A percentile compares a stretch with the other conserved stretches of the same genome.
phyloP scores from a whole-genome alignment of 1,140 invertebrate species.

The Phenacoccus solenopsis region DNA sequence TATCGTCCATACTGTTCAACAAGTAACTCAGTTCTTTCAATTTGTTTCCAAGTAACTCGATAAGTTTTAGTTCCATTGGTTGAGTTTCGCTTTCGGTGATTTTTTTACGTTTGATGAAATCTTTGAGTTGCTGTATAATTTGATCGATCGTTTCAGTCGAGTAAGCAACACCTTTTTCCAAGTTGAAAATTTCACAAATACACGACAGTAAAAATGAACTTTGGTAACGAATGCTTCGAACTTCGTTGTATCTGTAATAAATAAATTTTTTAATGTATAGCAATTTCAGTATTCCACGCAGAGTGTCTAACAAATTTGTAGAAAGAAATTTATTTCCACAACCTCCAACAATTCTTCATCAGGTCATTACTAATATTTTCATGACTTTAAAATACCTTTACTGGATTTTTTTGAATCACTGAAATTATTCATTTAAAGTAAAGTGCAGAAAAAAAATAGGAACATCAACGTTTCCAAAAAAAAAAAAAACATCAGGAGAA shows the following conservation, averaged over 20 bases:
- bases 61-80: neutral
- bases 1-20: neutral
- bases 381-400: no score
- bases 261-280: no score
- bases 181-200: neutral
- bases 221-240: neutral
- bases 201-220: neutral
- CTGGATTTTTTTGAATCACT: no score
- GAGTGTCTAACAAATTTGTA: no score
- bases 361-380: no score
- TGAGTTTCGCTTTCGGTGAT: neutral
- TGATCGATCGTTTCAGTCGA: neutral
- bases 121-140: neutral
- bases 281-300: no score
- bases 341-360: no score
- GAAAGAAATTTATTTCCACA: no score
- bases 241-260: neutral
- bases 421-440: no score
- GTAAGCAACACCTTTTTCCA: neutral
- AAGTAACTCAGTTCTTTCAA: neutral
- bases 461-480: no score
- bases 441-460: no score
- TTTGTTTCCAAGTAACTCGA: neutral
- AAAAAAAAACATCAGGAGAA: no score
- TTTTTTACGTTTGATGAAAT: neutral